Evolutionary conservation across 2,888 invertebrate species (phyloP).

Genomic region (Heliconius ethilla): DNA sequence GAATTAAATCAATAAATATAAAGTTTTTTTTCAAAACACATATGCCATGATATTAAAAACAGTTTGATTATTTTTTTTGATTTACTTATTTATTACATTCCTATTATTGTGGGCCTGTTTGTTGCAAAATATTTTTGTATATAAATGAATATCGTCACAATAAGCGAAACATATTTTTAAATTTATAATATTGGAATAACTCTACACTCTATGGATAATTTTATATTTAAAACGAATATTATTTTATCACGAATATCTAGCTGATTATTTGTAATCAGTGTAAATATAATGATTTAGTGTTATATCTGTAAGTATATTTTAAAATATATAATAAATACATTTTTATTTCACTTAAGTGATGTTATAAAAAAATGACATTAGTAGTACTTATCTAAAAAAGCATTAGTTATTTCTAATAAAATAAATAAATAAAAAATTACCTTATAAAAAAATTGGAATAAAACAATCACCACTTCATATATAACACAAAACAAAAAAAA

Average conservation of each 20-base stretch:
- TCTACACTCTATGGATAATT: background rate
- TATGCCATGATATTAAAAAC: background rate
- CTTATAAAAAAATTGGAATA: background rate
- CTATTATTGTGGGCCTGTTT: background rate
- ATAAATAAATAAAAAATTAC: background rate
- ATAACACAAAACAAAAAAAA: background rate
- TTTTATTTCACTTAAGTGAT: too few species aligned
- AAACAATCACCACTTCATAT: slow-evolving; percentile 1
- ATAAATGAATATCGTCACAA: background rate
- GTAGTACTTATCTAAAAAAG: background rate
- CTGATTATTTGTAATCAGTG: background rate
- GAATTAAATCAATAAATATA: background rate
- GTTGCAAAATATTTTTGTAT: background rate
- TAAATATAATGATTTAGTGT: background rate
- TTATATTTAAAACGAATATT: background rate
- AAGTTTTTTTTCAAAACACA: background rate
- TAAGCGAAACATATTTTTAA: background rate
- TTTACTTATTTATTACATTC: background rate
- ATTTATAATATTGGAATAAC: background rate
- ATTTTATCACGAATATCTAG: background rate
- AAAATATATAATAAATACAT: too few species aligned
- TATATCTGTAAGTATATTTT: too few species aligned
- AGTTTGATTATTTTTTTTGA: background rate
- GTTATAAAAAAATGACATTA: too few species aligned
- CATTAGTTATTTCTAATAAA: background rate